Base-by-base conservation (phyloP, 2,888 invertebrate genomes). In the Drosophila percnosoma region DNA sequence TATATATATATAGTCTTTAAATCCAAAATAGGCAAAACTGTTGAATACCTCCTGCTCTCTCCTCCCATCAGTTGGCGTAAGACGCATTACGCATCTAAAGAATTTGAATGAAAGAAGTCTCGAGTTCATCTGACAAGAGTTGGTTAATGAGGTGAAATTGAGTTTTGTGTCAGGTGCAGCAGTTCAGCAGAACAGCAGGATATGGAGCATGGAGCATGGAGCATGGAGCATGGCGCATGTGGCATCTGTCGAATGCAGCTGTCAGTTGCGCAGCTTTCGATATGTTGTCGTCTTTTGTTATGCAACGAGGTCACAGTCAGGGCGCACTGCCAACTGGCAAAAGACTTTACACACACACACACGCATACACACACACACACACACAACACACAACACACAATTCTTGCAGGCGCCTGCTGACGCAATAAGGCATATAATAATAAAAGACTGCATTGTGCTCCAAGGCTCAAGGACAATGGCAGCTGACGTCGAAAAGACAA, bases 241-340 rank as follows among this genome's bases (percentile, higher is more conserved):
- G 15, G 27, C 49, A 29, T 24, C 24, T 68, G 52, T 81, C 69
- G 64, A 54, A 57, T 77, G 80, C 77, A 75, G 45, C 38, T 49
- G 34, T 10, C 10, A 21, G 27, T 33, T 49, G 57, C 55, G 31
- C 53, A 34, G 42, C 57, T 59, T 27, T 24, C 24, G 49, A 54
- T 10, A 2, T 27, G 24, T 15, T 42, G 51, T 33, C 34, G 64
- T 31, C 70, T 66, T 80, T 77, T 73, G 81, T 86, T 84, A 78
- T 78, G 89, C 79, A 85, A 85, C 74, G 87, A 83, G 89, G 89
- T 83, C 84, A 85, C 75, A 87, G 84, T 75, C 84, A 76, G 74
- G 72, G 83, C 77, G 62, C 65, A 40, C 64, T 69, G 80, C 76
- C 85, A 82, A 72, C 71, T 78, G 75, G 66, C 42, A 40, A 15